These are phyloP conservation scores for Epinephelus fuscoguttatus DNA, from an alignment of 2,113 vertebrate genomes.

Conservation along the genomic window DNA sequence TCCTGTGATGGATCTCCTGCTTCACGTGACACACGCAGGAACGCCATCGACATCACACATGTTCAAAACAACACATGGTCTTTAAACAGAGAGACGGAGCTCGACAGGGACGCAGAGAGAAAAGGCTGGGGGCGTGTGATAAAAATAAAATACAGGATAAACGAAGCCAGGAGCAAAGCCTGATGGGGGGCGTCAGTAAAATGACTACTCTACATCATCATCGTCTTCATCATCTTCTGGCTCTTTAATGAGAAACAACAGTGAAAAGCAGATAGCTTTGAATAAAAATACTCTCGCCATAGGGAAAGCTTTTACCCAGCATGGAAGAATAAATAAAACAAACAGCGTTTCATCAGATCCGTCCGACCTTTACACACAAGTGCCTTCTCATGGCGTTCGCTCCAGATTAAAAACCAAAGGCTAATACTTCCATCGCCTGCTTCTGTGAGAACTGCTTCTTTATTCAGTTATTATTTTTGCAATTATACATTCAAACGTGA, in stretches of 20 bases:
- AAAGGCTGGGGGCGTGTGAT: not conserved
- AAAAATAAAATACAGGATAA: conserved; percentile 42
- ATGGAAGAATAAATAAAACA: conserved; percentile 80
- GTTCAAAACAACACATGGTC: conserved; percentile 42
- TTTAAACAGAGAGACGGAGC: conserved; percentile 19
- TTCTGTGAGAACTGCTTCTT: conserved; percentile 20
- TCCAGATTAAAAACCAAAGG: not conserved
- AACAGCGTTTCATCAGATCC: conserved; percentile 67
- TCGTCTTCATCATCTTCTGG: conserved; percentile 46
- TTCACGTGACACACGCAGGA: not conserved
- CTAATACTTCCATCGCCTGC: conserved; percentile 7
- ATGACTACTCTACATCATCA: conserved; percentile 45
- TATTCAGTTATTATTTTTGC: not conserved
- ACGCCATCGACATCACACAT: not conserved
- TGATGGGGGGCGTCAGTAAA: conserved; percentile 40
- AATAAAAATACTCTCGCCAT: conserved; percentile 82
- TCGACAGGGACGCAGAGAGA: not conserved
- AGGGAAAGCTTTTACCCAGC: conserved; percentile 82
- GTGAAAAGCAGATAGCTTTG: conserved; percentile 61
- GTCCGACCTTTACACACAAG: conserved; percentile 66
- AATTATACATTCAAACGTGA: conserved; percentile 72
- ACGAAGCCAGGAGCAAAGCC: conserved; percentile 37
- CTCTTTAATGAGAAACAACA: conserved; percentile 69
- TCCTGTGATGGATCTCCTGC: not conserved
- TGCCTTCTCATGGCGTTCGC: conserved; percentile 62